These are phyloP conservation scores for Philonicus albiceps DNA, from an alignment of 2,888 invertebrate species.

Conservation along the genomic window DNA sequence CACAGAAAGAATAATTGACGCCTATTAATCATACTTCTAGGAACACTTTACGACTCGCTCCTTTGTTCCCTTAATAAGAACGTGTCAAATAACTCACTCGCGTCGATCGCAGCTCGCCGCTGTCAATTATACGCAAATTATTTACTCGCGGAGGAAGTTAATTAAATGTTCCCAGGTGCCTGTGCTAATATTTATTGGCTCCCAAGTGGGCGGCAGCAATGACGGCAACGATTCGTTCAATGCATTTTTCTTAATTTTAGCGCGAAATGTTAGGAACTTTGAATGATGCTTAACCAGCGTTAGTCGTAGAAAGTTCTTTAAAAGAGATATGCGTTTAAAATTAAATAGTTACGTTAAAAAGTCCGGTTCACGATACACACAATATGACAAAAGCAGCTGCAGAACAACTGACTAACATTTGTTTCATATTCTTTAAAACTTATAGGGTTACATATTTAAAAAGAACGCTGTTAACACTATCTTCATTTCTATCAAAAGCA, in stretches of 20 bases:
- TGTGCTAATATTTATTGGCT: neutral
- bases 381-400: neutral
- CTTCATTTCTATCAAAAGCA: too few relatives aligned
- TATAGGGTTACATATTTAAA: too few relatives aligned
- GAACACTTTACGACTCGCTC: neutral
- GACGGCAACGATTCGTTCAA: neutral
- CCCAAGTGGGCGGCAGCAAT: neutral
- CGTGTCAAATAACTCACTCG: neutral
- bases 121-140: neutral
- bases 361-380: neutral
- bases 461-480: too few relatives aligned
- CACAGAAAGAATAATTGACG: constrained; percentile 40
- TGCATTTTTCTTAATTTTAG: neutral
- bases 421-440: too few relatives aligned
- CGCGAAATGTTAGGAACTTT: neutral
- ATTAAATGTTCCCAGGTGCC: neutral
- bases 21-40: constrained; percentile 43
- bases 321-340: neutral
- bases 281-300: neutral
- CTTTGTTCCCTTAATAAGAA: neutral
- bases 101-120: neutral
- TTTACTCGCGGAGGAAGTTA: neutral
- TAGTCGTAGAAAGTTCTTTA: neutral
- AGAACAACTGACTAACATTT: neutral
- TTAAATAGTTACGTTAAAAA: neutral